Evolutionary conservation across 1,140 invertebrate species (phyloP), one percentile per base, ranked within the genome.

Genomic region (Drosophila pseudoobscura): DNA sequence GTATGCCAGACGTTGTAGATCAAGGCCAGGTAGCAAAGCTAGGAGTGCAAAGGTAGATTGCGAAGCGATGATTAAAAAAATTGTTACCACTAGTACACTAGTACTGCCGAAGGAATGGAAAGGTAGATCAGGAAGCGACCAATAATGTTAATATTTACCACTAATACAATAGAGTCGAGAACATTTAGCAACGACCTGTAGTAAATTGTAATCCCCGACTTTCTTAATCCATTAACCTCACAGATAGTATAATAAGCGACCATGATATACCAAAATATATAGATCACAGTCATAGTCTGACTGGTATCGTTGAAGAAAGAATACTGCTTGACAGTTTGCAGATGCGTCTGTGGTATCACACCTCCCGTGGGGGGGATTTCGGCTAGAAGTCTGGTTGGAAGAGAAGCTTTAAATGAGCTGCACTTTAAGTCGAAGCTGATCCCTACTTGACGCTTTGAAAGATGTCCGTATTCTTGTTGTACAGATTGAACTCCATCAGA

Each of bases 341-440:
- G n/a, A 22, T 90, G 78, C 8, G 52, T 41, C 15, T 85, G 80
- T 0, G 89, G 80, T 17, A 91, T 56, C 20, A 91, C 72, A 1
- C 89, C 89, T 1, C 89, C 89, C 0, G 85, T 88, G 0, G 89
- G 77, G 0, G 89, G 85, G n/a, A 91, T 77, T 59, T 91, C 89
- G 0, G 79, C 89, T 17, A 91, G 77, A 2, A 91, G 61, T 66
- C 89, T 91, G 62, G n/a, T 11, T 26, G 43, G 46, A 6, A 39
- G 43, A 29, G 7, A 31, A 31, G 1, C 13, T 54, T 44, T 47
- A 26, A 35, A 1, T 20, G 7, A 15, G 5, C 29, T 43, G 2
- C 13, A 43, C n/a, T 3, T 20, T 20, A 17, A n/a, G 15, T 9
- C 20, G 1, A 2, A n/a, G 11, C 9, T 44, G 17, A 44, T 7